Percentiles rank a stretch among this genome's conserved stretches.
These are phyloP conservation scores for Prosapia bicincta DNA, from an alignment of 2,888 invertebrate genomes.

Conservation along the genomic window DNA sequence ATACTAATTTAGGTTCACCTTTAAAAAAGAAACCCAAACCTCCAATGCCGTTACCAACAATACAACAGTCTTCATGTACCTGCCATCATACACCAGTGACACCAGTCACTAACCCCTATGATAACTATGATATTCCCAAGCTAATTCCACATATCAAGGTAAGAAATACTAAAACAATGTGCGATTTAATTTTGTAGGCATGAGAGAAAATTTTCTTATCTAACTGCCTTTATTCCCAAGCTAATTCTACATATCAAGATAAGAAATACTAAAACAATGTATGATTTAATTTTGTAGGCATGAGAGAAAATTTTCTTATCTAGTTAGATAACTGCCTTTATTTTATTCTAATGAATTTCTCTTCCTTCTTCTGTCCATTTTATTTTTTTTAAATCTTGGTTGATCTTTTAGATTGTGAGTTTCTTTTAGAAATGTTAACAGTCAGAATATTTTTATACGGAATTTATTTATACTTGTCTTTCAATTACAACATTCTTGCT, in stretches of 20 bases:
- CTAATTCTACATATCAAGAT: background rate
- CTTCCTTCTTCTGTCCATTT: too few species aligned
- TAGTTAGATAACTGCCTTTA: too few species aligned
- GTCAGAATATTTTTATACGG: too few species aligned
- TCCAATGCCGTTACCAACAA: conserved; percentile 50
- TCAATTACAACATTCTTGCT: too few species aligned
- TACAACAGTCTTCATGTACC: conserved; percentile 7
- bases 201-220: background rate
- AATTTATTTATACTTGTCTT: too few species aligned
- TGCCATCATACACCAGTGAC: conserved; percentile 16
- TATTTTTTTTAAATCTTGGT: too few species aligned
- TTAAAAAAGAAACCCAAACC: conserved; percentile 42
- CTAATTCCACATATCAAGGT: conserved; percentile 6
- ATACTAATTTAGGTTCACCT: conserved; percentile 8
- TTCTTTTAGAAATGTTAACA: too few species aligned
- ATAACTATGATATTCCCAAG: conserved; percentile 73
- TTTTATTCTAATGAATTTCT: too few species aligned
- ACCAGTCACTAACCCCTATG: conserved; percentile 26
- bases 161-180: too few species aligned
- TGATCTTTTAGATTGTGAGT: too few species aligned
- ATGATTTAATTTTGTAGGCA: background rate
- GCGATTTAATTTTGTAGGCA: background rate
- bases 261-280: too few species aligned
- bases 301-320: background rate
- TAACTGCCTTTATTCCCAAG: too few species aligned